Percentiles rank a stretch among this genome's conserved stretches.
Conservation (phyloP, 1,140 invertebrate genomes). For the Microplitis mediator region DNA sequence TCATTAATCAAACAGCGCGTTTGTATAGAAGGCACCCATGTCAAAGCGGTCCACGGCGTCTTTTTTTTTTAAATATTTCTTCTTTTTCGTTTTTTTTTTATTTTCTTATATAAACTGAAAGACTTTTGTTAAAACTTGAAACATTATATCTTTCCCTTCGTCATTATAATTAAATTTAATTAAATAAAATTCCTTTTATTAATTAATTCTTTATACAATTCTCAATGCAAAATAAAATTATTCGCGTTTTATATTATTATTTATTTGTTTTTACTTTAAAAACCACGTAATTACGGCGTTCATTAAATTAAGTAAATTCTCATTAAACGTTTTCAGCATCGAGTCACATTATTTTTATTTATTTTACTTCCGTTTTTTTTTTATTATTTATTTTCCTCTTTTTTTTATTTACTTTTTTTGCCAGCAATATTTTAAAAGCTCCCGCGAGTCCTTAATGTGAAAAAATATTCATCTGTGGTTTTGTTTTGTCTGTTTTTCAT, state of each 20-base stretch:
- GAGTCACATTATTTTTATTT: not conserved
- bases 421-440: not conserved
- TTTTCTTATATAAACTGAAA: not conserved
- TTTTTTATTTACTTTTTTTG: not conserved
- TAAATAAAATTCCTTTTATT: too few species aligned
- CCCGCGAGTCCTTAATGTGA: not conserved
- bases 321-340: not conserved
- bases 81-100: not conserved
- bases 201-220: too few species aligned
- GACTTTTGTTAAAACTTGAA: too few species aligned
- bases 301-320: not conserved
- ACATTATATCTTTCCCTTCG: too few species aligned
- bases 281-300: too few species aligned
- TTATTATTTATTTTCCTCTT: not conserved
- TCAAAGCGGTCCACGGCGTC: slow-evolving; percentile 23
- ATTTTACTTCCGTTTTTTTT: not conserved
- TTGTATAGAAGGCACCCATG: slow-evolving; percentile 30
- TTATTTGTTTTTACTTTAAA: too few species aligned
- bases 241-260: too few species aligned
- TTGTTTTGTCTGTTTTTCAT: not conserved
- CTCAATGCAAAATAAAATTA: too few species aligned
- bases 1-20: slow-evolving; percentile 6
- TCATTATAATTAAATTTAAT: too few species aligned
- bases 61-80: not conserved
- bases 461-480: slow-evolving; percentile 3